Base-by-base conservation (phyloP, 2,113 vertebrate species). In the Atherinomorus stipes region DNA sequence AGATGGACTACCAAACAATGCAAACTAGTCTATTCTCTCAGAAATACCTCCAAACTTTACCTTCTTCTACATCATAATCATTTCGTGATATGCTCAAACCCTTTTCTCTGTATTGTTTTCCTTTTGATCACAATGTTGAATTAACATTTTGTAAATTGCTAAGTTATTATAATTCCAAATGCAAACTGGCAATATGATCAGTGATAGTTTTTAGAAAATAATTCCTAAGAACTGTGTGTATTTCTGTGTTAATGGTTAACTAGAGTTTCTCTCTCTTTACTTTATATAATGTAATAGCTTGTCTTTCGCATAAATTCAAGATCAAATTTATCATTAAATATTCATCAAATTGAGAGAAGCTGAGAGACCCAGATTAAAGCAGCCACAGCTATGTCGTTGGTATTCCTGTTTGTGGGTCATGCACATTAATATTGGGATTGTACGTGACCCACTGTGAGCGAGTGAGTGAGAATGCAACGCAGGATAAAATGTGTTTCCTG, bases 331-430 rank as follows among this genome's bases (percentile, higher is more conserved):
- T 10, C 52, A 51, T 52, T 1, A 67, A 83, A 74, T 54, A 85
- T 85, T 85, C 1, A 75, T 61, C 10, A 26, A 70, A 65, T 15
- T 50, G 25, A 60, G 21, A 76, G 22, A 56, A 56, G 31, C 71
- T 42, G 23, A 56, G 42, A 56, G 21, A 38, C 45, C 34, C 26
- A 16, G 54, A 78, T 78, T 66, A 52, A 68, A 64, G 45, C 60
- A 70, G 57, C 28, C 47, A 40, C 25, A 73, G 65, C 42, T 1
- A 23, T 51, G 65, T 15, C 23, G 83, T 42, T 54, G 75, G 8
- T 26, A 56, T 70, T 37, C 2, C 25, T 79, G 75, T 74, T 73
- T 82, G 77, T 78, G 80, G 80, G 73, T 87, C 82, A 59, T 71
- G 64, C 44, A 58, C 61, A 75, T 65, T 64, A 16, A 63, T 71